Evolutionary conservation across 2,797 vertebrate genomes (phyloP), one percentile per base, ranked within the genome.

Genomic region (Heteromormyrus szaboi): DNA sequence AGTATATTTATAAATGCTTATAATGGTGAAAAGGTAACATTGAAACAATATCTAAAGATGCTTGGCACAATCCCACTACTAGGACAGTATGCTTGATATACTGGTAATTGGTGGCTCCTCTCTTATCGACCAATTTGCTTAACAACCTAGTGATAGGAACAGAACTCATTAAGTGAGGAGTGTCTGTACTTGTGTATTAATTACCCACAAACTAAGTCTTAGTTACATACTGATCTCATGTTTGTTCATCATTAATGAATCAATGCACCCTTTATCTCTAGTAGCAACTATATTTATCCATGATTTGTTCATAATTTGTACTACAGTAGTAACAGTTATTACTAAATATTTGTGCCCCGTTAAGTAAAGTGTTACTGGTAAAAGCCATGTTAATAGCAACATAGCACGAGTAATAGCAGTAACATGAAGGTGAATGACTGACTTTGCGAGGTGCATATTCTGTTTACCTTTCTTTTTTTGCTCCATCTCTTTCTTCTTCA

Each of bases 381-480:
- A 65, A 65, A 12, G 3, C 59, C 12, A 65, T 29, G 19, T 83
- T 83, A 62, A 62, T 9, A 62, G 2, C 17, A 19, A 19, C 19
- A 48, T 5, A 12, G 22, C 46, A 46, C 3, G n/a, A 50, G 81
- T 12, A 44, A 41, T 3, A 44, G 17, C 72, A 41, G 25, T 33
- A 33, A 72, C 29, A 79, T 44, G 37, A 79, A 79, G 5, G 33
- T 46, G 33, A 17, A 79, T 9, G 19, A 19, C 37, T 9, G 72
- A 86, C 22, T 51, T 22, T 12, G 46, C 0, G 25, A 51, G 46
- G 8, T 17, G 48, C 9, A 14, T 12, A 17, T 22, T 17, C 11
- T 14, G 50, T 2, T 68, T 93, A 99, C 99, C 97, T 96, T 98
- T 98, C 92, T 92, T 94, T 90, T 93, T 97, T 68, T 90, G 90